phyloP scores from a whole-genome alignment of 2,113 vertebrate genomes.

The Australoheros scitulus region DNA sequence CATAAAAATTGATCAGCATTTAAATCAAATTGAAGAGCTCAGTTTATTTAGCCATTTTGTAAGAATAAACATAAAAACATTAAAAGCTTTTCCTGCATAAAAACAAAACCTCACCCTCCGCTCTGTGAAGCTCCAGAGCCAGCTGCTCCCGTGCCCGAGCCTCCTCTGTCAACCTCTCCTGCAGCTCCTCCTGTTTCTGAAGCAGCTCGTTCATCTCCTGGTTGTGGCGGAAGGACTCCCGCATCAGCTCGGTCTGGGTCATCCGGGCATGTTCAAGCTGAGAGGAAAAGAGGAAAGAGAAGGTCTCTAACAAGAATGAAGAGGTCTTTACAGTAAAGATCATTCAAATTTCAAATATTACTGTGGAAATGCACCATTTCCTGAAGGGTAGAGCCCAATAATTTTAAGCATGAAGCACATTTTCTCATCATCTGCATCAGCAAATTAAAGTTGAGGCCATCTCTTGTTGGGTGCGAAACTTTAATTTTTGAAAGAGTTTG shows the following conservation, averaged over 20 bases:
- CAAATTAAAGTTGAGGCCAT: background rate
- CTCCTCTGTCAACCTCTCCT: conserved; percentile 89
- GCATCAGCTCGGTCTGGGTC: conserved; percentile 93
- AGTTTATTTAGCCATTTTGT: background rate
- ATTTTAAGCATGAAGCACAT: background rate
- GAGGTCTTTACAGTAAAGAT: background rate
- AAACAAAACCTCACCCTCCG: conserved; percentile 84
- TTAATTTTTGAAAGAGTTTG: too few species aligned
- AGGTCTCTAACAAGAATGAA: background rate
- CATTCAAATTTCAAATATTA: background rate
- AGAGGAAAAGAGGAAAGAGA: conserved; percentile 11
- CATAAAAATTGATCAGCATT: background rate
- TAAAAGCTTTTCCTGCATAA: background rate
- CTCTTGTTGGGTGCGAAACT: background rate
- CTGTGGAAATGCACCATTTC: background rate
- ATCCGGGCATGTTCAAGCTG: conserved; percentile 94
- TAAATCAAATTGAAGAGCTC: background rate
- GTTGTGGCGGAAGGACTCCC: conserved; percentile 90
- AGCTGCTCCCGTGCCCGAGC: conserved; percentile 86
- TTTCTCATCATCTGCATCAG: background rate
- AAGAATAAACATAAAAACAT: accelerated
- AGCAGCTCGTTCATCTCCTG: conserved; percentile 87
- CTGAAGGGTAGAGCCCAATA: background rate
- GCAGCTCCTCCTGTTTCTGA: conserved; percentile 90
- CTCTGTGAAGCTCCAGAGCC: conserved; percentile 90